Evolutionary conservation across 2,888 invertebrate species (phyloP).

Genomic region (Tupiocoris notatus): DNA sequence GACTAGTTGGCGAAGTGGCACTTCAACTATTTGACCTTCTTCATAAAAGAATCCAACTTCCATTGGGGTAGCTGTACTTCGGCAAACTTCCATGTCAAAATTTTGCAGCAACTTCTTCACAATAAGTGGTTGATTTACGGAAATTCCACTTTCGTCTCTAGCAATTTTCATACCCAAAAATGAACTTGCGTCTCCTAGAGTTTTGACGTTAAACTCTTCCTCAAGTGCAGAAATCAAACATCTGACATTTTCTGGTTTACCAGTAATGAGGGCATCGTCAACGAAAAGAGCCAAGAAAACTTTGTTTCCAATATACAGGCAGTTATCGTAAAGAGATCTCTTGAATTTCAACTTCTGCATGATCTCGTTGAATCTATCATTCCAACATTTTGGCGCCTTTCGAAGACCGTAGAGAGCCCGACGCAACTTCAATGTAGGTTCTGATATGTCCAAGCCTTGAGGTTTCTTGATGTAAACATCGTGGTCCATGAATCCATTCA

Average conservation of each 20-base stretch:
- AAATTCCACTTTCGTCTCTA: slow-evolving; percentile 5
- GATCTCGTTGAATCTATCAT: slow-evolving; percentile 25
- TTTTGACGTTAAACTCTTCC: slow-evolving; percentile 37
- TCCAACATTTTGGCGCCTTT: slow-evolving; percentile 41
- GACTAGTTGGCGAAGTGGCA: slow-evolving; percentile 41
- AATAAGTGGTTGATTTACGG: slow-evolving; percentile 27
- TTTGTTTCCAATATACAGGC: slow-evolving; percentile 16
- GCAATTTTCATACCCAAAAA: slow-evolving; percentile 41
- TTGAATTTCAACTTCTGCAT: slow-evolving; percentile 27
- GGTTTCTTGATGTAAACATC: slow-evolving; percentile 41
- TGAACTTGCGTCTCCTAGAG: slow-evolving; percentile 11
- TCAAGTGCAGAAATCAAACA: slow-evolving; percentile 21
- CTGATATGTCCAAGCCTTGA: slow-evolving; percentile 15
- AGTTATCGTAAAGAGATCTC: slow-evolving; percentile 18
- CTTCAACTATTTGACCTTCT: slow-evolving; percentile 1
- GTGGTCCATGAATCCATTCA: slow-evolving; percentile 31
- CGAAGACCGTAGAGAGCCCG: slow-evolving; percentile 4
- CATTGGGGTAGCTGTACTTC: slow-evolving; percentile 36
- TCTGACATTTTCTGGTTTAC: slow-evolving; percentile 10
- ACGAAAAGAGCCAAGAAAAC: slow-evolving; percentile 29
- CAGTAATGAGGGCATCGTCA: slow-evolving; percentile 39
- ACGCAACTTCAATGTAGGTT: slow-evolving; percentile 9
- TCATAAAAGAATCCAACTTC: slow-evolving; percentile 38
- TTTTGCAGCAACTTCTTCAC: slow-evolving; percentile 8
- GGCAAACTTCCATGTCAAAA: slow-evolving; percentile 27